Conservation (phyloP, 2,888 invertebrate species). For the Timema cristinae region DNA sequence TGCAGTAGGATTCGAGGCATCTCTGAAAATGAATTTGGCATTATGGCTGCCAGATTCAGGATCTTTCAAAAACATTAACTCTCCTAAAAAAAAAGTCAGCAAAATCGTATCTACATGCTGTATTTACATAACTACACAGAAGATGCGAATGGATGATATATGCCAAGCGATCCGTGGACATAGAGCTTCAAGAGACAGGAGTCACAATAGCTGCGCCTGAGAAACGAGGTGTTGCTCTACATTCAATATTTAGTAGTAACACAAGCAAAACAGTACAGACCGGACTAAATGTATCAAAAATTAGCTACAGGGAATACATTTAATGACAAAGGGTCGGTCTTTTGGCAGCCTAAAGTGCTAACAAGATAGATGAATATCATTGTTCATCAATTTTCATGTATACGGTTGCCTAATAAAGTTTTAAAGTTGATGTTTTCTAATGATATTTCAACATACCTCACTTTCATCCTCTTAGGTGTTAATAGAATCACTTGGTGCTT, state of each 20-base stretch:
- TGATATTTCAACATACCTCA: not conserved
- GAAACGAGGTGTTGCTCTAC: not conserved
- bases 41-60: too few relatives aligned
- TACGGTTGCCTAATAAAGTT: not conserved
- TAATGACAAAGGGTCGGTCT: not conserved
- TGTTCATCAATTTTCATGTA: not conserved
- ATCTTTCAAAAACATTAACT: too few relatives aligned
- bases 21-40: too few relatives aligned
- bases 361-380: not conserved
- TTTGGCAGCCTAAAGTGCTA: not conserved
- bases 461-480: not conserved
- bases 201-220: not conserved
- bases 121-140: not conserved
- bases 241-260: not conserved
- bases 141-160: not conserved
- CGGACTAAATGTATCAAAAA: not conserved
- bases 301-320: not conserved
- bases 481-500: not conserved
- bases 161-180: not conserved
- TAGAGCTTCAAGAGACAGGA: not conserved
- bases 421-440: not conserved
- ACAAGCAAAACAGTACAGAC: not conserved
- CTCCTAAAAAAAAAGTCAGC: too few relatives aligned
- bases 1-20: too few relatives aligned
- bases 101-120: too few relatives aligned